These are phyloP conservation scores for Cyprinodon variegatus DNA, from an alignment of 2,113 vertebrate genomes.

Conservation along the genomic window DNA sequence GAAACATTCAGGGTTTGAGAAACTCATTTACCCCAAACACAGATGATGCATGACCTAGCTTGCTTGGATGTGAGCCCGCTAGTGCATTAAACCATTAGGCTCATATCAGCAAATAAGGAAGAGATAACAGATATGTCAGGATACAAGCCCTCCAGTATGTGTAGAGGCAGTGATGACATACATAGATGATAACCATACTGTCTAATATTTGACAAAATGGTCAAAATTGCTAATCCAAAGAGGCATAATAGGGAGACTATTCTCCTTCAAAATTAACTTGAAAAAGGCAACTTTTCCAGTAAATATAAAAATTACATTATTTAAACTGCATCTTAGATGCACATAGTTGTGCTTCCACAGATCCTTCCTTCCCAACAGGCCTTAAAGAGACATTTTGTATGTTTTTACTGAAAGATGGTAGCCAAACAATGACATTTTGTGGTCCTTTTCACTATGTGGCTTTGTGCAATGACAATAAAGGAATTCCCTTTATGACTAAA, in stretches of 20 bases:
- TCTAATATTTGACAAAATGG: background rate
- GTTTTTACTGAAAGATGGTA: no score
- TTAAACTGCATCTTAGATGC: background rate
- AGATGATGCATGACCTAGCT: slow-evolving; percentile 27
- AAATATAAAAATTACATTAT: background rate
- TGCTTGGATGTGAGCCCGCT: slow-evolving; percentile 18
- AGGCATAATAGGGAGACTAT: background rate
- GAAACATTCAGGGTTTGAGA: background rate
- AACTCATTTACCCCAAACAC: slow-evolving; percentile 14
- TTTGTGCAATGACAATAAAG: no score
- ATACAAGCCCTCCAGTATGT: slow-evolving; percentile 6
- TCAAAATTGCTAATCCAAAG: background rate
- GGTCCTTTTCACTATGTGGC: no score
- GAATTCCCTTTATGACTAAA: no score
- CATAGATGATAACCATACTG: background rate
- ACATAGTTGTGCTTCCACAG: no score
- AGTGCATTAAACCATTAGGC: slow-evolving; percentile 40
- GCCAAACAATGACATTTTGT: no score
- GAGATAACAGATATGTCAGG: slow-evolving; percentile 21
- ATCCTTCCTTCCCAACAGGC: no score
- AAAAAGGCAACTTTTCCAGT: background rate
- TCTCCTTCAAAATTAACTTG: background rate
- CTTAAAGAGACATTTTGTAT: no score
- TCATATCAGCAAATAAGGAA: slow-evolving; percentile 28
- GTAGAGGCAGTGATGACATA: background rate